Evolutionary conservation across 2,113 vertebrate genomes (phyloP).

Genomic region (Xiphorhynchus elegans): DNA sequence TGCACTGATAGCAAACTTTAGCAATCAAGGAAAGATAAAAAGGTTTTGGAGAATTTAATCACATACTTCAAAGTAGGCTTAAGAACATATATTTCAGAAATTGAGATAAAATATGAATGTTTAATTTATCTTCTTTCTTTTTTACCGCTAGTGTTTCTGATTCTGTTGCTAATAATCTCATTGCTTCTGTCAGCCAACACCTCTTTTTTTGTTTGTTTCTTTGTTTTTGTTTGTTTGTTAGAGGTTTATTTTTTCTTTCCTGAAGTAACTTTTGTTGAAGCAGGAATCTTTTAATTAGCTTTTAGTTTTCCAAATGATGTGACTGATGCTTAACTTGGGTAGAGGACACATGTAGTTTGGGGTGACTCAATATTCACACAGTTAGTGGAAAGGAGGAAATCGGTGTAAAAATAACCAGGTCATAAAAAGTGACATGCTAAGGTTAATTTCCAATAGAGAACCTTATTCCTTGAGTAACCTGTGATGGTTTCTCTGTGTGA

Average conservation of each 20-base stretch:
- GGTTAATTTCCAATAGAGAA: background rate
- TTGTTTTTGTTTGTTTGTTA: background rate
- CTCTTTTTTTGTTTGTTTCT: background rate
- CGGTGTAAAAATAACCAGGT: background rate
- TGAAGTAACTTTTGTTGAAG: slow-evolving; percentile 21
- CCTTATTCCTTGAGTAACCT: rapidly evolving
- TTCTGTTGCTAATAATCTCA: slow-evolving; percentile 69
- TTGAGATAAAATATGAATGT: slow-evolving; percentile 72
- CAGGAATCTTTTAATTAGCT: slow-evolving; percentile 31
- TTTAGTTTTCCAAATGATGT: background rate
- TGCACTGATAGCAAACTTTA: slow-evolving; percentile 72
- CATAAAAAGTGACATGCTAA: background rate
- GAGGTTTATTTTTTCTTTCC: background rate
- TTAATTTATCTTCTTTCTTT: slow-evolving; percentile 68
- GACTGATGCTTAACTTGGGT: background rate
- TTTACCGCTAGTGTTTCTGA: slow-evolving; percentile 50
- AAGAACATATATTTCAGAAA: slow-evolving; percentile 74
- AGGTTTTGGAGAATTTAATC: slow-evolving; percentile 68
- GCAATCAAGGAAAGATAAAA: slow-evolving; percentile 73
- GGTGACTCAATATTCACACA: background rate
- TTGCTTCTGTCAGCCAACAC: slow-evolving; percentile 58
- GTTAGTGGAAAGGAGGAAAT: background rate
- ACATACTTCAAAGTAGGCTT: slow-evolving; percentile 69
- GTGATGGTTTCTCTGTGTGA: background rate
- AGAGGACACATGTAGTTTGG: background rate